phyloP scores from a whole-genome alignment of 2,888 invertebrate species.

The Phyllotreta cruciferae region DNA sequence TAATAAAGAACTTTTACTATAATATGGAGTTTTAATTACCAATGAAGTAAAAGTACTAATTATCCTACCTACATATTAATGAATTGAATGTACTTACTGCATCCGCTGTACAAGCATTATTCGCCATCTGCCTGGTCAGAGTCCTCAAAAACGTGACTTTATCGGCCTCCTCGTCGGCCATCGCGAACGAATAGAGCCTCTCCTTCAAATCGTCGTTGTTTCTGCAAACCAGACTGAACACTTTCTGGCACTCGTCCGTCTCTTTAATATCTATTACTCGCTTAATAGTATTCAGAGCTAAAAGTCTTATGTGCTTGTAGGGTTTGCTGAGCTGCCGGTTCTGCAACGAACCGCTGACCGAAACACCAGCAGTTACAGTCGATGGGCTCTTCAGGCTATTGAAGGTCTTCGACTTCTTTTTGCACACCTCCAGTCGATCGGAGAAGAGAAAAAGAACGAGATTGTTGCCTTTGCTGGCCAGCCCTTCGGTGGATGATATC shows the following conservation, averaged over 20 bases:
- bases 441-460: slow-evolving; percentile 92
- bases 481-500: slow-evolving; percentile 72
- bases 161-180: slow-evolving; percentile 79
- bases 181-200: slow-evolving; percentile 85
- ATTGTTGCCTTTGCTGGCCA: slow-evolving; percentile 82
- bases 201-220: slow-evolving; percentile 87
- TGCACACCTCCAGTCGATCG: slow-evolving; percentile 92
- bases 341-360: slow-evolving; percentile 45
- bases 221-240: slow-evolving; percentile 88
- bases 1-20: too few species aligned
- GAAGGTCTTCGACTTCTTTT: slow-evolving; percentile 80
- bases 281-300: slow-evolving; percentile 88
- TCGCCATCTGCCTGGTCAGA: slow-evolving; percentile 90
- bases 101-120: slow-evolving; percentile 91
- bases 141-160: slow-evolving; percentile 82
- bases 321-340: slow-evolving; percentile 75
- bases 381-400: slow-evolving; percentile 74
- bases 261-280: slow-evolving; percentile 90
- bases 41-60: too few species aligned
- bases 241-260: slow-evolving; percentile 84
- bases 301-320: slow-evolving; percentile 89
- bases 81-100: slow-evolving; percentile 70
- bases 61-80: neutral
- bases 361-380: slow-evolving; percentile 54
- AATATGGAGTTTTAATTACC: too few species aligned